These are phyloP conservation scores for Octomys mimax DNA, from an alignment of 2,797 vertebrate genomes.

Conservation along the genomic window DNA sequence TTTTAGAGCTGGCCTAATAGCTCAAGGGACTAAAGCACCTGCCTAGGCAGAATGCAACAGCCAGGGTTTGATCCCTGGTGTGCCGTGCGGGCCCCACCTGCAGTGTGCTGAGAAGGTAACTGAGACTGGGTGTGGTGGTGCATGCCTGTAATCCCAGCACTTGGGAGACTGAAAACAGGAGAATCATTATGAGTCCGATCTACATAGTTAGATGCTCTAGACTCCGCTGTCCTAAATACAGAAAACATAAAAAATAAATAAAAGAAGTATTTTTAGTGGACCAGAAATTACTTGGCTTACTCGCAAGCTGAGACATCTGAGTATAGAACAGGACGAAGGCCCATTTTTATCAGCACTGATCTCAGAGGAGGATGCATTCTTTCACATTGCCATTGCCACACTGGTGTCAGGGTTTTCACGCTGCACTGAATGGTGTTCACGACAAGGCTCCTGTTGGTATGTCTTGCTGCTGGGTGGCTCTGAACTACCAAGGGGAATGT, in stretches of 20 bases:
- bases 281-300: not conserved
- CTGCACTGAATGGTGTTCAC: not conserved
- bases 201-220: too few relatives aligned
- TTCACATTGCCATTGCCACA: fast-evolving
- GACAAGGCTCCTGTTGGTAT: not conserved
- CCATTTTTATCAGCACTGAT: not conserved
- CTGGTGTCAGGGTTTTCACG: not conserved
- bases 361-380: not conserved
- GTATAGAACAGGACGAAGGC: not conserved
- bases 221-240: too few relatives aligned
- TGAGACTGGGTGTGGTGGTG: too few relatives aligned
- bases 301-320: not conserved
- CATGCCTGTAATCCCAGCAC: too few relatives aligned
- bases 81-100: too few relatives aligned
- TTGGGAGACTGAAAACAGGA: too few relatives aligned
- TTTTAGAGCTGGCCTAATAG: not conserved
- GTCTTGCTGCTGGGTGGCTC: not conserved
- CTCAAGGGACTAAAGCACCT: too few relatives aligned
- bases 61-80: too few relatives aligned
- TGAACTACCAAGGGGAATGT: not conserved
- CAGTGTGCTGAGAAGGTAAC: too few relatives aligned
- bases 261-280: not conserved
- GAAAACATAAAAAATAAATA: too few relatives aligned
- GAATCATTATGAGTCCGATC: too few relatives aligned
- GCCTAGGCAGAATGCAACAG: too few relatives aligned